Percentiles rank a stretch among this genome's conserved stretches.
Conservation (phyloP, 1,140 invertebrate species). For the Kradibia gibbosae region DNA sequence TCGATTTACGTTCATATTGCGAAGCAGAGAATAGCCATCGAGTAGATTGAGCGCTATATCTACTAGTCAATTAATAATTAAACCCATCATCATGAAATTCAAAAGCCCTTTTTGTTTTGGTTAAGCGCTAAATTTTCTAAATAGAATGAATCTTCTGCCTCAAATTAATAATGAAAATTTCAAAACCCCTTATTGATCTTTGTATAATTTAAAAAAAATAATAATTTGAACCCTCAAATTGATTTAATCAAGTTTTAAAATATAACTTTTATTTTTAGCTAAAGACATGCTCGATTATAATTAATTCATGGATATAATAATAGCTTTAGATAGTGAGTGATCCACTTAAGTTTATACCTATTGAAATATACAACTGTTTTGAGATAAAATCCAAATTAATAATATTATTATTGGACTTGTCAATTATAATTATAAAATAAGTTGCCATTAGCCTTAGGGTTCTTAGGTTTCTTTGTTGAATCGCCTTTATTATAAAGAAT, state of each 20-base stretch:
- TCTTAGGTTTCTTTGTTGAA: not conserved
- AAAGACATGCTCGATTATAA: too few relatives aligned
- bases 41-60: not conserved
- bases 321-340: not conserved
- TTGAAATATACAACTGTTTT: too few relatives aligned
- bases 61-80: not conserved
- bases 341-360: not conserved
- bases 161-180: not conserved
- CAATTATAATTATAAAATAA: not conserved
- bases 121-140: not conserved
- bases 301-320: too few relatives aligned
- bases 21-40: not conserved
- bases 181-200: not conserved
- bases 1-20: slow-evolving; percentile 1
- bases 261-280: too few relatives aligned
- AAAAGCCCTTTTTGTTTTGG: not conserved
- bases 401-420: not conserved
- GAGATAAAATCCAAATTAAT: not conserved
- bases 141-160: not conserved
- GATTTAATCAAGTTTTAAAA: too few relatives aligned
- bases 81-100: not conserved
- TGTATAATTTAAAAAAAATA: too few relatives aligned
- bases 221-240: too few relatives aligned
- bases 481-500: not conserved
- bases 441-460: not conserved